Percentiles rank a stretch among this genome's conserved stretches.
These are phyloP conservation scores for Drosophila albomicans DNA, from an alignment of 1,140 invertebrate genomes.

Conservation along the genomic window DNA sequence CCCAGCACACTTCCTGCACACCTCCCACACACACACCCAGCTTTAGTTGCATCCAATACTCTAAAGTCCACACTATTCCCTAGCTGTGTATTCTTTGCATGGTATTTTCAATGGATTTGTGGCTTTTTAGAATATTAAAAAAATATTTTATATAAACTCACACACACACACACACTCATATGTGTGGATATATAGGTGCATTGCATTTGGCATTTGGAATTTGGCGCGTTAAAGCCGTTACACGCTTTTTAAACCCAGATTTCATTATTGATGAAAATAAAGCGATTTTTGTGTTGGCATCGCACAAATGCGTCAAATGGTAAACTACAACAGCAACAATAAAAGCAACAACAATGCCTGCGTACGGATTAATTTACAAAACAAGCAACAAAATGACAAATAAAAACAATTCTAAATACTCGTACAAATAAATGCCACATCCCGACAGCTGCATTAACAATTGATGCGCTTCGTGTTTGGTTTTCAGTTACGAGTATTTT, in stretches of 20 bases:
- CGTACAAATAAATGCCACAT: slow-evolving; percentile 42
- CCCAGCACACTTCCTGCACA: neutral
- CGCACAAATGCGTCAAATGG: slow-evolving; percentile 53
- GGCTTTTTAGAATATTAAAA: slow-evolving; percentile 83
- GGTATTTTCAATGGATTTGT: slow-evolving; percentile 76
- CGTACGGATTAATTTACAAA: slow-evolving; percentile 33
- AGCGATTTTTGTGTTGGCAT: slow-evolving; percentile 38
- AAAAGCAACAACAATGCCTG: slow-evolving; percentile 1
- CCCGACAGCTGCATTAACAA: slow-evolving; percentile 50
- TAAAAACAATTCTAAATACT: slow-evolving; percentile 12
- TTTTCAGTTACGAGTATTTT: neutral
- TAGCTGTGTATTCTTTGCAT: slow-evolving; percentile 39
- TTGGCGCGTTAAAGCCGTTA: slow-evolving; percentile 59
- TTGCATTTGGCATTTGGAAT: slow-evolving; percentile 30
- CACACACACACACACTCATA: slow-evolving; percentile 4
- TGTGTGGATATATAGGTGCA: neutral
- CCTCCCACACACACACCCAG: neutral
- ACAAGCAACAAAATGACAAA: slow-evolving; percentile 22
- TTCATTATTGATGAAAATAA: slow-evolving; percentile 76
- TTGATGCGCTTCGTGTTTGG: slow-evolving; percentile 24
- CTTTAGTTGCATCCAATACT: neutral
- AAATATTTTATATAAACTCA: slow-evolving; percentile 62
- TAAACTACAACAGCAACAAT: slow-evolving; percentile 18
- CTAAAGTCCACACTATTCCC: slow-evolving; percentile 26
- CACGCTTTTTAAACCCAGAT: slow-evolving; percentile 74